Base-by-base conservation (phyloP, 2,888 invertebrate genomes). In the Ophion obscuratus region DNA sequence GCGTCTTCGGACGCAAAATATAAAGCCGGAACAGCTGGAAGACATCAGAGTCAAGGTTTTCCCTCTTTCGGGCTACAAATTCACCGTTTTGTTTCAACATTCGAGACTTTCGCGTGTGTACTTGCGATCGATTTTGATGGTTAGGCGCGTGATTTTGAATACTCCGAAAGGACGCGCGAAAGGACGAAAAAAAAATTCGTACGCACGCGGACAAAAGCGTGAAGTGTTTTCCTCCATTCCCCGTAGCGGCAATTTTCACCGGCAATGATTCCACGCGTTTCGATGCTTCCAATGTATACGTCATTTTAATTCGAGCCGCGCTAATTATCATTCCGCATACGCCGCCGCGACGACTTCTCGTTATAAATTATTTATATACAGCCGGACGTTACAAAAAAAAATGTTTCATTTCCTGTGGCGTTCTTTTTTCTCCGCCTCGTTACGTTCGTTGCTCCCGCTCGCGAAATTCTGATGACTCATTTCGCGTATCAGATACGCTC, bases 251-350 rank as follows among this genome's bases (percentile, higher is more conserved):
- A 14, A 59, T 53, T 84, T 4, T 78, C 7, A 6, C 17, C 64
- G 24, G 40, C 27, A 61, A 81, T 83, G 53, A 76, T 80, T 68
- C 40, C 53, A 31, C 66, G 74, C 40, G 71, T 83, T 77, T 79
- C 59, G 66, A 70, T 44, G 64, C 10, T 47, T 74, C 81, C 91
- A 90, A 91, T 92, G 88, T 88, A 92, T 92, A 85, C 90, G 79
- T 82, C 74, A 88, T 89, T 87, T 85, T 80, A 82, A 80, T 86
- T 83, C 79, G 85, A 89, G 89, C 66, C 62, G 78, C 78, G 88
- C 79, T 88, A 87, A 92, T 92, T 91, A 91, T 81, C 90, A 92
- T 92, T 91, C 90, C 91, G 91, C 92, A 68, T 77, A 77, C 70
- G 61, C 57, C 4, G 44, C 24, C 44, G 24, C 9, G 24, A 40